A percentile compares a stretch with the other conserved stretches of the same genome.
phyloP scores from a whole-genome alignment of 2,113 vertebrate species.

The Caracal caracal region DNA sequence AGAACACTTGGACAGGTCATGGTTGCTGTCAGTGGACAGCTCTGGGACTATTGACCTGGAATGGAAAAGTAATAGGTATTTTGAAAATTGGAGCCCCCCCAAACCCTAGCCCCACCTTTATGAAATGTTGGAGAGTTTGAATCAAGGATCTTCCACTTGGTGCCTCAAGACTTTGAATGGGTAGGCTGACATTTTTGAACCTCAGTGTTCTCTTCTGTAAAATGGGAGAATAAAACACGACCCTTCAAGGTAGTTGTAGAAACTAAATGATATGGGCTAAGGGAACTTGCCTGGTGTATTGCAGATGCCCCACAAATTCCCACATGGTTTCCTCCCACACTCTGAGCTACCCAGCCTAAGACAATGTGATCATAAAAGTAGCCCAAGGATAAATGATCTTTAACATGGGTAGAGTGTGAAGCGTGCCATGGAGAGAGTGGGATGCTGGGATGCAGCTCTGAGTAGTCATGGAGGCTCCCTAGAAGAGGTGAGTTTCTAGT shows the following conservation, averaged over 20 bases:
- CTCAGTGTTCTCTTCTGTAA: background rate
- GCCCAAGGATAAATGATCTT: background rate
- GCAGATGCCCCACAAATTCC: background rate
- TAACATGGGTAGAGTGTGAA: background rate
- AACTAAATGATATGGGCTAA: background rate
- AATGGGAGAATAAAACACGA: background rate
- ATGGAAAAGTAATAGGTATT: background rate
- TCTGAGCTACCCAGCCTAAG: background rate
- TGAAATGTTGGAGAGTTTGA: background rate
- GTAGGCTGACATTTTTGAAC: background rate
- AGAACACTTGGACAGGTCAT: background rate
- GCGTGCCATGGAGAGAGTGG: background rate
- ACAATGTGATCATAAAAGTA: background rate
- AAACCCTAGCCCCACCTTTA: background rate
- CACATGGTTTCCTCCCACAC: background rate
- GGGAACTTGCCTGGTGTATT: background rate
- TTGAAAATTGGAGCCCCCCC: background rate
- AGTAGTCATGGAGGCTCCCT: background rate
- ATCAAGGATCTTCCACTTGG: background rate
- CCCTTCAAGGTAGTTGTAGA: background rate
- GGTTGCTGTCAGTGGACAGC: background rate
- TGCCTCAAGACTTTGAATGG: background rate
- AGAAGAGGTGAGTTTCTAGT: background rate
- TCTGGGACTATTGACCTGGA: background rate
- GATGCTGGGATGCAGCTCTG: background rate